These are phyloP conservation scores for Platygyra sinensis DNA, from an alignment of 64 coral and sea anemone genomes.

Conservation along the genomic window DNA sequence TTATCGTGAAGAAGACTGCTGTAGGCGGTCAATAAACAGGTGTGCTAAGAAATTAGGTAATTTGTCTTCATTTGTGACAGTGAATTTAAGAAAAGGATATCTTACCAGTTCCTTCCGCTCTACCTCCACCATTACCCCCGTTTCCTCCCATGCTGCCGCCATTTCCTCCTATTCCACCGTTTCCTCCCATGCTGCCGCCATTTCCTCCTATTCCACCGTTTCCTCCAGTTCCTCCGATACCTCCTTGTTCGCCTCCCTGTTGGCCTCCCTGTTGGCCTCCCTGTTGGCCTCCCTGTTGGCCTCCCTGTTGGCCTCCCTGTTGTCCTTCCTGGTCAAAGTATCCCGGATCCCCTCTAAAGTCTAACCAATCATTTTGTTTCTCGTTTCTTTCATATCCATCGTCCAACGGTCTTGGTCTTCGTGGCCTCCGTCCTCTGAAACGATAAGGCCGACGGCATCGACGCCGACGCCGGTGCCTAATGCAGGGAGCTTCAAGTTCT, in stretches of 20 bases:
- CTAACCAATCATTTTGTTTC: conserved; percentile 24
- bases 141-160: not conserved
- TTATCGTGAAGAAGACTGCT: too few relatives aligned
- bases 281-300: not conserved
- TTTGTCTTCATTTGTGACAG: not conserved
- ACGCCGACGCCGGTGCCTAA: not conserved
- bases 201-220: not conserved
- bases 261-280: too few relatives aligned
- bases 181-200: too few relatives aligned
- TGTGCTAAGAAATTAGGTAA: not conserved
- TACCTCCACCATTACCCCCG: not conserved
- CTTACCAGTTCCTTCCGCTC: conserved; percentile 47
- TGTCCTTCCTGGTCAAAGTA: conserved; percentile 2
- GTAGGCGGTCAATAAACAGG: too few relatives aligned
- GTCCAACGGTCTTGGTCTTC: not conserved
- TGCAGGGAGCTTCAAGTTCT: not conserved
- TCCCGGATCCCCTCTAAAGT: conserved; percentile 19
- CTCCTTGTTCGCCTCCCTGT: not conserved
- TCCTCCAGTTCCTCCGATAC: not conserved
- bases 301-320: not conserved
- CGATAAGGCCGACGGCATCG: not conserved
- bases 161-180: not conserved
- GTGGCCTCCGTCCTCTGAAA: not conserved
- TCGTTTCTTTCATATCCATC: not conserved
- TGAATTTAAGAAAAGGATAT: not conserved